These are phyloP conservation scores for Ernsta delagoae DNA, from an alignment of 2,888 invertebrate species.

Conservation along the genomic window DNA sequence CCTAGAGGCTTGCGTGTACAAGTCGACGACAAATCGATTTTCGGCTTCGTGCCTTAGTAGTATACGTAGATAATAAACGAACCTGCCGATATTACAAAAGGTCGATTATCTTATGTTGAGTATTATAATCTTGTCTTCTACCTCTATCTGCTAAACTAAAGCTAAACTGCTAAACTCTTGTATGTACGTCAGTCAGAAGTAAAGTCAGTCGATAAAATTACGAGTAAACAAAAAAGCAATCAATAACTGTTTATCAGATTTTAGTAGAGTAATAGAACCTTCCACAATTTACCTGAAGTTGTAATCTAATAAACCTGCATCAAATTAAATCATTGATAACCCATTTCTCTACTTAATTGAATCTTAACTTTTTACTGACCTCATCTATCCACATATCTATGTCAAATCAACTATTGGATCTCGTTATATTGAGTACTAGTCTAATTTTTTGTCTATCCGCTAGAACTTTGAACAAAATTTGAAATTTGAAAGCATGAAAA, in stretches of 20 bases:
- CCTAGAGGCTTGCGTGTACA: not conserved
- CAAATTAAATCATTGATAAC: not conserved
- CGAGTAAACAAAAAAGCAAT: no score
- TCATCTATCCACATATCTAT: not conserved
- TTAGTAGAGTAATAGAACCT: not conserved
- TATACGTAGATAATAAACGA: no score
- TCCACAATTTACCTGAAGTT: not conserved
- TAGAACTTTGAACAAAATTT: not conserved
- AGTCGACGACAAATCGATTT: constrained; percentile 9
- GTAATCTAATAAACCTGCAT: no score
- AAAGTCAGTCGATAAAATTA: no score
- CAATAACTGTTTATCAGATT: not conserved
- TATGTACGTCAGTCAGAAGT: no score
- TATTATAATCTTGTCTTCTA: no score
- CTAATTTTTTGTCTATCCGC: not conserved
- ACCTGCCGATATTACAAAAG: not conserved
- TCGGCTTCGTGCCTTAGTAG: not conserved
- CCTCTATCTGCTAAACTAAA: no score
- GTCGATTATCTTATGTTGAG: not conserved
- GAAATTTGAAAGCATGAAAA: no score
- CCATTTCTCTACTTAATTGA: not conserved
- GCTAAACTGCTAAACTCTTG: no score
- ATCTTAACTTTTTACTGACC: not conserved
- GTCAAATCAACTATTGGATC: no score
- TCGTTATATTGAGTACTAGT: not conserved